Evolutionary conservation across 1,140 invertebrate genomes (phyloP).

Genomic region (Drosophila athabasca): DNA sequence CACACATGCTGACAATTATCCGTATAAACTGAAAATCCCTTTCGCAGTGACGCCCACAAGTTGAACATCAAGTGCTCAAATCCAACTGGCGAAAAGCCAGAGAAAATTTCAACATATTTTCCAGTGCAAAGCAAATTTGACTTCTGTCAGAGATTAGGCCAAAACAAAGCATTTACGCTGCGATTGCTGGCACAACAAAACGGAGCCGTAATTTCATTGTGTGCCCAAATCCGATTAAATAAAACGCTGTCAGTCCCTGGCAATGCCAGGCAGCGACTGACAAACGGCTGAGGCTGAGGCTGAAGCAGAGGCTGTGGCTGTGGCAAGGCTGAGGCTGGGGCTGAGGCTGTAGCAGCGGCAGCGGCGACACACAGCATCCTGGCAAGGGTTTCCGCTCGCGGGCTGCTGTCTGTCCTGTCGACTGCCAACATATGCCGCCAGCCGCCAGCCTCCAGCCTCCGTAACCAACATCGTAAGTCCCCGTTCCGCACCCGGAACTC

Average conservation of each 20-base stretch:
- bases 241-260: constrained; percentile 63
- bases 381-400: constrained; percentile 68
- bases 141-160: constrained; percentile 76
- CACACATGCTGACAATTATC: constrained; percentile 7
- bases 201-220: constrained; percentile 73
- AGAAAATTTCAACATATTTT: constrained; percentile 73
- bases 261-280: constrained; percentile 52
- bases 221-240: constrained; percentile 76
- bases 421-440: constrained; percentile 80
- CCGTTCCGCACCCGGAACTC: not conserved
- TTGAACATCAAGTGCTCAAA: constrained; percentile 23
- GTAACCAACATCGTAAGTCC: constrained; percentile 62
- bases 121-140: constrained; percentile 66
- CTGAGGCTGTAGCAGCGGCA: constrained; percentile 3
- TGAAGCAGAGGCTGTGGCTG: too few relatives aligned
- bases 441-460: constrained; percentile 66
- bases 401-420: constrained; percentile 56
- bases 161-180: constrained; percentile 74
- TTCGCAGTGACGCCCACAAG: constrained; percentile 7
- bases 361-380: constrained; percentile 75
- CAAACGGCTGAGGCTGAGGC: not conserved
- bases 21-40: not conserved
- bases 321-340: too few relatives aligned
- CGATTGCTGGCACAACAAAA: constrained; percentile 74
- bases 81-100: constrained; percentile 42